Percentiles rank a stretch among this genome's conserved stretches.
phyloP scores from a whole-genome alignment of 1,140 invertebrate genomes.

The Zaprionus tsacasi region DNA sequence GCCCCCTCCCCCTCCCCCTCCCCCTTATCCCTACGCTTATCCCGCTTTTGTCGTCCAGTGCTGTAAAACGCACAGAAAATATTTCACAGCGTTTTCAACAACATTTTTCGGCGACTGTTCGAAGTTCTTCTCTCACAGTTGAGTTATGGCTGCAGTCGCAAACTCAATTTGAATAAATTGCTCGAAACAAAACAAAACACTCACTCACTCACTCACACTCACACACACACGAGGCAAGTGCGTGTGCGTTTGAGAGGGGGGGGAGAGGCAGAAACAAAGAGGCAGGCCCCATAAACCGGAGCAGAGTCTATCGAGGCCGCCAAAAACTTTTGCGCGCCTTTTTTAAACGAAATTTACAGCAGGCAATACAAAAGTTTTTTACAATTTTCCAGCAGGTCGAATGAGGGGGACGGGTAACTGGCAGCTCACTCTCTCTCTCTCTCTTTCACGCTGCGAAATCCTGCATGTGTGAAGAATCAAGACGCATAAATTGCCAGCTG shows the following conservation, averaged over 20 bases:
- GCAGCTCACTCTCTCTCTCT: not conserved
- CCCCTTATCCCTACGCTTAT: too few relatives aligned
- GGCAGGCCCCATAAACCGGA: conserved; percentile 37
- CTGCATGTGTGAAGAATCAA: conserved; percentile 75
- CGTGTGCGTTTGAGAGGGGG: conserved; percentile 9
- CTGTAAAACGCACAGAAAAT: conserved; percentile 37
- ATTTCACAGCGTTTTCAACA: conserved; percentile 21
- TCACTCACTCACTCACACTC: conserved; percentile 20
- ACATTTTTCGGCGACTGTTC: conserved; percentile 35
- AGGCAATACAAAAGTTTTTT: conserved; percentile 53
- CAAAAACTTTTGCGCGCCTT: conserved; percentile 61
- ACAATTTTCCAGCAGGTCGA: conserved; percentile 35
- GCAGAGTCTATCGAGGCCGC: conserved; percentile 66
- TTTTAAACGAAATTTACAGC: conserved; percentile 78
- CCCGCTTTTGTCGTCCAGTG: conserved; percentile 19
- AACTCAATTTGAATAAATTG: conserved; percentile 82
- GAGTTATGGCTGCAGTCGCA: conserved; percentile 79
- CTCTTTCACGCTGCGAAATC: conserved; percentile 18
- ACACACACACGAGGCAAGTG: conserved; percentile 30
- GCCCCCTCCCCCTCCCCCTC: not conserved
- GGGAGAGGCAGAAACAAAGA: conserved; percentile 41
- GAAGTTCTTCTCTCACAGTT: conserved; percentile 45
- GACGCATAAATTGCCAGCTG: conserved; percentile 73
- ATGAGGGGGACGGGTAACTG: conserved; percentile 24
- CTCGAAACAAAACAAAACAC: conserved; percentile 68